Evolutionary conservation across 2,797 vertebrate genomes (phyloP), one percentile per base, ranked within the genome.

Genomic region (Enteromius unitaeniatus): DNA sequence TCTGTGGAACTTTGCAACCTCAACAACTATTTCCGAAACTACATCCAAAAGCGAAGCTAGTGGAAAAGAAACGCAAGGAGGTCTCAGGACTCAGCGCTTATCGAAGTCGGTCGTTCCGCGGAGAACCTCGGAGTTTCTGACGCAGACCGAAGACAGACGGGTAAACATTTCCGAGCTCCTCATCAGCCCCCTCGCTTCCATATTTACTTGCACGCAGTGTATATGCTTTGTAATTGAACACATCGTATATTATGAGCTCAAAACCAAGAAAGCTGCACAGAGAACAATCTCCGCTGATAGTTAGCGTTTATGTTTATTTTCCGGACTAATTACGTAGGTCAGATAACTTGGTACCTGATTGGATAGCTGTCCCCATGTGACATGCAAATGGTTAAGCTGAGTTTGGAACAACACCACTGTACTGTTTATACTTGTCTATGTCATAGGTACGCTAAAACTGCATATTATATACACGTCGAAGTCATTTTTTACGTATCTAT

Each of bases 11-110:
- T 87, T 95, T 95, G 92, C 94, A 96, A 91, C 95, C 95, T 79
- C 95, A 96, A 91, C 95, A 96, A 92, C 94, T 93, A 84, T 95
- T 96, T 83, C 94, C 95, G 90, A 96, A 95, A 89, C 94, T 93
- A 91, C 96, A 96, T 81, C 95, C 95, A 84, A 95, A 96, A 83
- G 95, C 93, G 0, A 94, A 93, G 58, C 70, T 87, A n/a, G 78
- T 21, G 78, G 80, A 17, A 92, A 84, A 13, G 91, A 86, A 47
- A 65, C 80, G 26, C 82, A 88, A 53, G 88, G 42, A 72, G 83
- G n/a, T n/a, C n/a, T n/a, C 82, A 19, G 85, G 64, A 84, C 11
- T 90, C 88, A 9, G 81, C 68, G 77, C 42, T 85, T 21, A 85
- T 37, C 70, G 79, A 88, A 78, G 68, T 87, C 42, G 78, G 70